phyloP scores from a whole-genome alignment of 2,113 vertebrate species.

The Aegypius monachus region DNA sequence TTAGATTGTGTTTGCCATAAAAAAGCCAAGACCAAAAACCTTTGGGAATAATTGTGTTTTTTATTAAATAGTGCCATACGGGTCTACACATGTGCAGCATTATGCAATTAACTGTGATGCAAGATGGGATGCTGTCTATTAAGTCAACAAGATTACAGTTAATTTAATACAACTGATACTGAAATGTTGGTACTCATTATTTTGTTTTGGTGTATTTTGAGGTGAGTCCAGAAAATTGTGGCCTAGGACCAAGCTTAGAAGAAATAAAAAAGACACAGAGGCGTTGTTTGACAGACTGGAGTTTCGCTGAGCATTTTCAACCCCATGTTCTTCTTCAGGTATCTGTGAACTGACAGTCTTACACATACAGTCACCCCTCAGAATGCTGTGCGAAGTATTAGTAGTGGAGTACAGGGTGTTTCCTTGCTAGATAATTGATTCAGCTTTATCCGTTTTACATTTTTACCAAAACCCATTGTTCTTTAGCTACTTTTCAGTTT shows the following conservation, averaged over 20 bases:
- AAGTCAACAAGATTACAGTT: constrained; percentile 11
- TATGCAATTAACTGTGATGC: constrained; percentile 42
- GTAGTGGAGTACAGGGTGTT: not conserved
- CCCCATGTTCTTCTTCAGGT: constrained; percentile 85
- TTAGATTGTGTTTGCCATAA: constrained; percentile 66
- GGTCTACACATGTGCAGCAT: constrained; percentile 58
- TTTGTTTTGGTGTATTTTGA: constrained; percentile 44
- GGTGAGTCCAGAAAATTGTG: constrained; percentile 15
- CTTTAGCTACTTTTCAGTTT: not conserved
- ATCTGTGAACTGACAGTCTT: not conserved
- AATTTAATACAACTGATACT: constrained; percentile 1
- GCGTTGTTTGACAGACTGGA: constrained; percentile 83
- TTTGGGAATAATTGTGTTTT: constrained; percentile 38
- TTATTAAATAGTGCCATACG: constrained; percentile 62
- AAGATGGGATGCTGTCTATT: not conserved
- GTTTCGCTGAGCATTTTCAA: constrained; percentile 81
- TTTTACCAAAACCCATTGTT: not conserved
- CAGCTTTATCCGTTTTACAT: not conserved
- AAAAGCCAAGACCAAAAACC: constrained; percentile 53
- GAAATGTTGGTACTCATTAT: constrained; percentile 1
- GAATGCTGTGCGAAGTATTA: not conserved
- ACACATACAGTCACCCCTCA: not conserved
- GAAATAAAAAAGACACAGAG: constrained; percentile 77
- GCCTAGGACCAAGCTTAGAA: constrained; percentile 44
- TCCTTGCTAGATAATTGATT: not conserved